phyloP scores from a whole-genome alignment of 2,797 vertebrate species.

The Sebastolobus alascanus region DNA sequence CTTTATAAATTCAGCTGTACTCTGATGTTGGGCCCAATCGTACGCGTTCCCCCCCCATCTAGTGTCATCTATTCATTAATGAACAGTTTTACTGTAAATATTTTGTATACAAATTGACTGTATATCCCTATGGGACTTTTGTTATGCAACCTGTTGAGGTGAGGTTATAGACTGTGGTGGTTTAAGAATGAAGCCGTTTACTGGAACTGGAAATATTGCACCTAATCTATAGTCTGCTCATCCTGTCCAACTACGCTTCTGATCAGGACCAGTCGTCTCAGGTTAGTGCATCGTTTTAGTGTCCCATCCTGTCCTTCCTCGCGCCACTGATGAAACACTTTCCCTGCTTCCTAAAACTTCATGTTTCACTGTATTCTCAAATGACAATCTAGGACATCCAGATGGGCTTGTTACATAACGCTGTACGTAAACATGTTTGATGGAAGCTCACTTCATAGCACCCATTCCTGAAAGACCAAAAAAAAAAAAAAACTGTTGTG shows the following conservation, averaged over 20 bases:
- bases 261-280: constrained; percentile 52
- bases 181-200: constrained; percentile 38
- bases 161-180: constrained; percentile 54
- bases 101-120: constrained; percentile 68
- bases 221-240: constrained; percentile 5
- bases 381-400: constrained; percentile 71
- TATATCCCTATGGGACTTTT: constrained; percentile 80
- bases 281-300: constrained; percentile 34
- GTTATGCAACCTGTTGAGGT: constrained; percentile 71
- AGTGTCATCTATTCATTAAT: constrained; percentile 17
- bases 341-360: constrained; percentile 15
- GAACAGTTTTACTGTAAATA: constrained; percentile 70
- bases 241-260: constrained; percentile 16
- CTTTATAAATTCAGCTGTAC: neutral
- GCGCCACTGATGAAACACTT: constrained; percentile 25
- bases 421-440: constrained; percentile 30
- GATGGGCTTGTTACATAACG: constrained; percentile 32
- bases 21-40: constrained; percentile 11
- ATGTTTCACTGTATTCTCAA: constrained; percentile 16
- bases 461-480: constrained; percentile 52
- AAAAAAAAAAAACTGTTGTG: constrained; percentile 23
- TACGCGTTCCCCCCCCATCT: neutral
- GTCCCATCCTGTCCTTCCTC: constrained; percentile 11
- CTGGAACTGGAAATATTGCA: constrained; percentile 34
- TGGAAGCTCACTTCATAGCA: constrained; percentile 31